phyloP scores from a whole-genome alignment of 2,797 vertebrate genomes.

The Vultur gryphus region DNA sequence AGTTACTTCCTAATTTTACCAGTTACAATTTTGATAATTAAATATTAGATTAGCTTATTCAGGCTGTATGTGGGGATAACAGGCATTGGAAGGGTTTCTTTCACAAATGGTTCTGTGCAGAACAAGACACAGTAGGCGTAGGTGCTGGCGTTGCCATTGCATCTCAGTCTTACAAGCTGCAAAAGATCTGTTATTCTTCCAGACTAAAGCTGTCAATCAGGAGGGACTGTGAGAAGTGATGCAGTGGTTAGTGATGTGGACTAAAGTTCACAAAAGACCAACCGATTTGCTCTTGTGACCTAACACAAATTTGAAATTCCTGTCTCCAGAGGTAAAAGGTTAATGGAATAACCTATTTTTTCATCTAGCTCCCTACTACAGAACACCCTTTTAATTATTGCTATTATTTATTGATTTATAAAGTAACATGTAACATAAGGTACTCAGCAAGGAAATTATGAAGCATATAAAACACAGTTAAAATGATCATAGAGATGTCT shows the following conservation, averaged over 20 bases:
- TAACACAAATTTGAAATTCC: slow-evolving; percentile 52
- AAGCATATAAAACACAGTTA: slow-evolving; percentile 45
- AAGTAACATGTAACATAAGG: slow-evolving; percentile 46
- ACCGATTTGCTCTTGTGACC: slow-evolving; percentile 44
- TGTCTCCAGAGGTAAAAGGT: slow-evolving; percentile 60
- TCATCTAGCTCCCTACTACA: slow-evolving; percentile 12
- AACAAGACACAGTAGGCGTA: not conserved
- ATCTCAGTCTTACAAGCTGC: slow-evolving; percentile 14
- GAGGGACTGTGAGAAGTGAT: not conserved
- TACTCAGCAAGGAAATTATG: slow-evolving; percentile 54
- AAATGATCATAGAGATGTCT: slow-evolving; percentile 52
- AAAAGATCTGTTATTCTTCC: slow-evolving; percentile 12
- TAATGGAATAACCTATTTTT: slow-evolving; percentile 65
- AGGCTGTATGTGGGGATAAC: not conserved
- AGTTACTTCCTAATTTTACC: not conserved
- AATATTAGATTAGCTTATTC: not conserved
- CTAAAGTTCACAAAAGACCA: slow-evolving; percentile 39
- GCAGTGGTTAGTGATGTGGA: slow-evolving; percentile 21
- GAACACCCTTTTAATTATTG: slow-evolving; percentile 55
- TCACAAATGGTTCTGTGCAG: not conserved
- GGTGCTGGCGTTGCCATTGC: not conserved
- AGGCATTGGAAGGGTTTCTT: not conserved
- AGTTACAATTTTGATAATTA: not conserved
- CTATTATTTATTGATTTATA: slow-evolving; percentile 65
- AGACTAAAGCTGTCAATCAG: slow-evolving; percentile 30